Base-by-base conservation (phyloP, 2,888 invertebrate genomes). In the Ctenicera cuprea region DNA sequence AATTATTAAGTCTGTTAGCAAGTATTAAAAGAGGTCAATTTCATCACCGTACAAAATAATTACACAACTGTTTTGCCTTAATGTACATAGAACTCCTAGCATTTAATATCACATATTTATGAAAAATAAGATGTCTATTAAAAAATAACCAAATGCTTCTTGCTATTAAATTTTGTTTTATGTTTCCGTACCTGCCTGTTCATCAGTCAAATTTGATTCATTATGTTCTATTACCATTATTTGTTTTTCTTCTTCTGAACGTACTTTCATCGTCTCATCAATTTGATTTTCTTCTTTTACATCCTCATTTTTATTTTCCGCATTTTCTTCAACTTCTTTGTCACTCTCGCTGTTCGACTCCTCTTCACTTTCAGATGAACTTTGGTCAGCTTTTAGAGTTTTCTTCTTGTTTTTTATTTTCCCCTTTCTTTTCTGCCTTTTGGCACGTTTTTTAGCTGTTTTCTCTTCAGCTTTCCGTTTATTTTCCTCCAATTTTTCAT, bases 371-470 rank as follows among this genome's bases (percentile, higher is more conserved):
- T 71, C 61, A 74, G 80, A 85, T 79, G 82, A 85, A 70, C 76
- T 77, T 63, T 80, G 83, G 54, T 82, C 83, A 38, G 74, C 79
- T 79, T 88, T 88, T n/a, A 84, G 79, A 77, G 85, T 88, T 33
- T 81, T 83, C 63, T 78, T 79, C 9, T 75, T 80, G 30, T 80
- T 77, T 48, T 86, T 86, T 0, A 83, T 81, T 43, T 88, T 90
- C 85, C 91, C 89, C 83, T 95, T 96, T 83, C 91, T 94, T 84
- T 94, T 96, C 70, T 93, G 84, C 63, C 98, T 90, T 85, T 98
- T 99, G 0, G 94, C 94, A 80, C 98, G 89, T 85, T 97, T 98
- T 84, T 97, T 98, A 0, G 96, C 95, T 3, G 97, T 97, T 84
- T 90, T 91, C 82, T 94, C 92, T 78, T 96, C 96, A 9, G 95